phyloP scores from a whole-genome alignment of 2,888 invertebrate species.

The Petrolisthes manimaculis region DNA sequence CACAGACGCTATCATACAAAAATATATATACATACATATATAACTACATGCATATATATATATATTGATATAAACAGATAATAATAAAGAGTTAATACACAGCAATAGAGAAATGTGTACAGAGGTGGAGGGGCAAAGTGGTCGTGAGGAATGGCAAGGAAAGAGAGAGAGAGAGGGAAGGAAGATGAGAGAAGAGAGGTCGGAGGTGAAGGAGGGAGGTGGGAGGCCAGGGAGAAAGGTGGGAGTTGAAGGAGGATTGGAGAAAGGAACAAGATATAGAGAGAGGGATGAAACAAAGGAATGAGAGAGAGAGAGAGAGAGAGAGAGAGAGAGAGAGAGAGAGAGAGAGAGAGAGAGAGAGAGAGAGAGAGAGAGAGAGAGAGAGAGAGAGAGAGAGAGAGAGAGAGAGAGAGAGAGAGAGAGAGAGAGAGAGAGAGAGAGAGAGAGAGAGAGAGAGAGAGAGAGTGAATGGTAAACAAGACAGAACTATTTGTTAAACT shows the following conservation, averaged over 20 bases:
- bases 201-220: neutral
- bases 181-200: neutral
- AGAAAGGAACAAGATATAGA: neutral
- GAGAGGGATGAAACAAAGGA: neutral
- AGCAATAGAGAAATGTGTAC: neutral
- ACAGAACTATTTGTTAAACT: neutral
- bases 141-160: neutral
- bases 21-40: neutral
- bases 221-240: neutral
- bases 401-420: constrained; percentile 20
- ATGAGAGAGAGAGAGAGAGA: no score
- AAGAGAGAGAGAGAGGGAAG: neutral
- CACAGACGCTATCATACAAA: neutral
- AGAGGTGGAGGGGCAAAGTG: neutral
- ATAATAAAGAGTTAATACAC: neutral
- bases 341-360: constrained; percentile 19
- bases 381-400: constrained; percentile 11
- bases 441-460: constrained; percentile 15
- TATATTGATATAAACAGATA: no score
- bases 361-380: constrained; percentile 11
- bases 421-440: constrained; percentile 16
- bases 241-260: neutral
- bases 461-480: neutral
- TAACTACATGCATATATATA: no score
- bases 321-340: neutral